These are phyloP conservation scores for Prinia subflava DNA, from an alignment of 2,113 vertebrate species.

Conservation along the genomic window DNA sequence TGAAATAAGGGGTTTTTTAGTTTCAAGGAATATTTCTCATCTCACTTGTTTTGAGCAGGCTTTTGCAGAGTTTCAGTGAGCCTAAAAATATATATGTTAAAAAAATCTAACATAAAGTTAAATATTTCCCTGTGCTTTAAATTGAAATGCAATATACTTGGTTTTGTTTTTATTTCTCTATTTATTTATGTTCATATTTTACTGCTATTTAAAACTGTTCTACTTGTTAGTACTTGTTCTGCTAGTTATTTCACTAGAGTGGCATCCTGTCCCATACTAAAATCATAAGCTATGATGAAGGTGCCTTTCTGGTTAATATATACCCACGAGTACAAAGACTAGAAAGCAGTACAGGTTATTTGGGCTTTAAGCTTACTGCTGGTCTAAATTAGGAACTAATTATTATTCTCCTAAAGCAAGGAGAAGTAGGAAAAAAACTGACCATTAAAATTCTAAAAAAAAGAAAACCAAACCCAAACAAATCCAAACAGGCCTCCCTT, in stretches of 20 bases:
- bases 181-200: not conserved
- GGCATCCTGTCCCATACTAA: not conserved
- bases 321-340: not conserved
- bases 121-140: not conserved
- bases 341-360: not conserved
- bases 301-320: not conserved
- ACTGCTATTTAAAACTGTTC: not conserved
- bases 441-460: not conserved
- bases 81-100: not conserved
- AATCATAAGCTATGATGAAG: not conserved
- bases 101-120: not conserved
- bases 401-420: not conserved
- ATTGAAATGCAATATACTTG: not conserved
- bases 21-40: not conserved
- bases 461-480: rapidly evolving
- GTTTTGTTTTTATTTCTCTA: not conserved
- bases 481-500: not conserved
- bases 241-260: not conserved
- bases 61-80: not conserved
- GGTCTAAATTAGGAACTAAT: not conserved
- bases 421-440: not conserved
- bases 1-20: not conserved
- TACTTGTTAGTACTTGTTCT: not conserved
- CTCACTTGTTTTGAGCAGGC: not conserved
- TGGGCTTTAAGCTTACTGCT: not conserved